Conservation (phyloP, 2,797 vertebrate species). For the Ataeniobius toweri region DNA sequence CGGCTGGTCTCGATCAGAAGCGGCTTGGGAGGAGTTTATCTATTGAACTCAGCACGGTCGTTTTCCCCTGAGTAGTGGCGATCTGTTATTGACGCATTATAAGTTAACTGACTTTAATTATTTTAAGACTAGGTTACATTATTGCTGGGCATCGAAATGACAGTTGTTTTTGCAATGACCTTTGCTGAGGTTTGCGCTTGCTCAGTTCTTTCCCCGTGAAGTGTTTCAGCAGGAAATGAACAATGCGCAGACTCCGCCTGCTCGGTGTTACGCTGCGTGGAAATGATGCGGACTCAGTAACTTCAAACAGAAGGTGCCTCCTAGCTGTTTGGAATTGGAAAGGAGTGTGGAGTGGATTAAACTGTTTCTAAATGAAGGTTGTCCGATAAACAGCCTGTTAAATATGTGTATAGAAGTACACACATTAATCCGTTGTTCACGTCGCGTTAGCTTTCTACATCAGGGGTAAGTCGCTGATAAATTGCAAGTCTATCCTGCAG, state of each 20-base stretch:
- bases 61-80: neutral
- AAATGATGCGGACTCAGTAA: constrained; percentile 14
- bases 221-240: neutral
- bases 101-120: neutral
- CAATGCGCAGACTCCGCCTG: neutral
- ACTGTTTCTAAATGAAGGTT: constrained; percentile 1
- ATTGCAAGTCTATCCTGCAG: neutral
- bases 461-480: constrained; percentile 46
- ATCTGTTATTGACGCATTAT: no score
- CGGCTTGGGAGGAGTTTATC: neutral
- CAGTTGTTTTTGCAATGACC: no score
- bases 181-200: no score
- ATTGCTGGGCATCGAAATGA: no score
- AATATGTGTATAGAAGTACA: neutral
- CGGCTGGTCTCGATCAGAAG: no score
- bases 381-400: neutral
- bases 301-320: constrained; percentile 3
- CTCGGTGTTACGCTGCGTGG: neutral
- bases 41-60: no score
- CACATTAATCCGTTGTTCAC: neutral
- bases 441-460: neutral
- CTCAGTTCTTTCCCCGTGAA: neutral
- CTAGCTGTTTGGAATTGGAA: neutral
- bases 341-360: neutral
- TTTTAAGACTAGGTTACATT: no score